Evolutionary conservation across 2,888 invertebrate species (phyloP).

Genomic region (Aspidiotus destructor): DNA sequence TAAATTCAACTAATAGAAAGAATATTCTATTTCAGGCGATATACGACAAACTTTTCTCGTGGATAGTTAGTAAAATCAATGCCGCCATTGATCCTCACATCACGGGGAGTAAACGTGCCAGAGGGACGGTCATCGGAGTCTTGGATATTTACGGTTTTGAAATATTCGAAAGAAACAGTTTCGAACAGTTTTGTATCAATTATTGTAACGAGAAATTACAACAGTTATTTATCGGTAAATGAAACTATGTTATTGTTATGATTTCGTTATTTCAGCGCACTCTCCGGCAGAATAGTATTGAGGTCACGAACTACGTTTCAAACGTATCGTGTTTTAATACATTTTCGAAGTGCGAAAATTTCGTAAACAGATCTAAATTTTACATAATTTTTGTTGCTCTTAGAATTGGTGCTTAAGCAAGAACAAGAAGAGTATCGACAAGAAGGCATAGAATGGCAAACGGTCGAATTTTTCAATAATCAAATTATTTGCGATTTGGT

Average conservation of each 20-base stretch:
- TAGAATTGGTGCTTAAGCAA: constrained; percentile 91
- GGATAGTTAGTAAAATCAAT: constrained; percentile 89
- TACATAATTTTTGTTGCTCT: constrained; percentile 36
- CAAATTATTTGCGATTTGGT: constrained; percentile 91
- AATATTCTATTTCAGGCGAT: constrained; percentile 53
- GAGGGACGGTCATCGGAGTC: constrained; percentile 73
- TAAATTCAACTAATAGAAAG: background rate
- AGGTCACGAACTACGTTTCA: background rate
- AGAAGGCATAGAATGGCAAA: constrained; percentile 93
- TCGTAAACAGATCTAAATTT: background rate
- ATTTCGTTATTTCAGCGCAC: too few species aligned
- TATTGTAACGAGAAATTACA: constrained; percentile 98
- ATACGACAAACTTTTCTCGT: constrained; percentile 87
- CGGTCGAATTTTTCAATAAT: constrained; percentile 95
- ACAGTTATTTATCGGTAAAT: constrained; percentile 83
- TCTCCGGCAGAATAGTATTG: background rate
- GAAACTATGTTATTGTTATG: background rate
- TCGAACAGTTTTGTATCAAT: constrained; percentile 98
- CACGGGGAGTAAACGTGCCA: constrained; percentile 49
- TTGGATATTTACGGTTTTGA: constrained; percentile 98
- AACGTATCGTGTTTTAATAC: background rate
- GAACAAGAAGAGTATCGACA: constrained; percentile 94
- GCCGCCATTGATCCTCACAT: constrained; percentile 61
- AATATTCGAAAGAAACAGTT: constrained; percentile 92
- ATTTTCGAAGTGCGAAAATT: background rate